These are phyloP conservation scores for Carabus problematicus DNA, from an alignment of 2,888 invertebrate genomes.

Conservation along the genomic window DNA sequence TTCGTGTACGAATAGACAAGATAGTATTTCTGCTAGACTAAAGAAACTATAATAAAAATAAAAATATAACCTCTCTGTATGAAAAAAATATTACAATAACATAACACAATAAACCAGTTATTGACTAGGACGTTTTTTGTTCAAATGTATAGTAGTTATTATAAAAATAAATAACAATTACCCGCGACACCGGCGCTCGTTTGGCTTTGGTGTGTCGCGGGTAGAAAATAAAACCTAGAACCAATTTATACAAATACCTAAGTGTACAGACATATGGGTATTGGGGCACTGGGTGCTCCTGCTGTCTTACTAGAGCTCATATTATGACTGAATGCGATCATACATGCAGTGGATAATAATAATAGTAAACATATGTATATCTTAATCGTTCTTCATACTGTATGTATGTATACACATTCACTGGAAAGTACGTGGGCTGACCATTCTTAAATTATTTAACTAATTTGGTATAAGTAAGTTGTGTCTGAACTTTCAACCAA, in stretches of 20 bases:
- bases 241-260: constrained; percentile 25
- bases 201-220: neutral
- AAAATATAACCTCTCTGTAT: constrained; percentile 39
- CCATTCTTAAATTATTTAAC: constrained; percentile 16
- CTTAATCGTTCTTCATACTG: too few species aligned
- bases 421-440: constrained; percentile 19
- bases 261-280: neutral
- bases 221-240: constrained; percentile 39
- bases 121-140: constrained; percentile 42
- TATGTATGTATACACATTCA: constrained; percentile 18
- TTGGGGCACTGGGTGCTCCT: too few species aligned
- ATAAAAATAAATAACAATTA: constrained; percentile 39
- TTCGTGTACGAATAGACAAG: constrained; percentile 8
- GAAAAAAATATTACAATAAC: constrained; percentile 35
- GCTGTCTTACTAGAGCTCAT: neutral
- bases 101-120: constrained; percentile 40
- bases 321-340: constrained; percentile 30
- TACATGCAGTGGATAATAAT: constrained; percentile 5
- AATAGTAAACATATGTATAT: neutral
- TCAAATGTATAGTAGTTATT: constrained; percentile 32
- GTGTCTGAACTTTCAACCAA: constrained; percentile 7
- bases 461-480: constrained; percentile 29
- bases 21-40: neutral
- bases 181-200: neutral
- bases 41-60: constrained; percentile 22